Evolutionary conservation across 2,888 invertebrate species (phyloP).

Genomic region (Scaptomyza flava): DNA sequence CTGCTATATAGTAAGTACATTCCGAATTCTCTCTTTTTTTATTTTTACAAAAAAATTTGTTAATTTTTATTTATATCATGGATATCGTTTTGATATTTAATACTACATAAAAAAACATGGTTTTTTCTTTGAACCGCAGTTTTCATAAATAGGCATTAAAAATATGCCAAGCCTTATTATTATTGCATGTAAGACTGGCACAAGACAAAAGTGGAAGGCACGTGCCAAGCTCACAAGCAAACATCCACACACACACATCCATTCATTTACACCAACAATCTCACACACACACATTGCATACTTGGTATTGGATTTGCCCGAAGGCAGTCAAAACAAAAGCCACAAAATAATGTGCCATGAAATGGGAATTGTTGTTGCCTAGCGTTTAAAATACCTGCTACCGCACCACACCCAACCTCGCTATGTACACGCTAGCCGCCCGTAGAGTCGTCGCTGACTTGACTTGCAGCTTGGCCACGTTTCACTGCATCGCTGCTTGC

Average conservation of each 20-base stretch:
- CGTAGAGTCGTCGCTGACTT: conserved; percentile 23
- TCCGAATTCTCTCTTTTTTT: neutral
- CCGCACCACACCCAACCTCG: neutral
- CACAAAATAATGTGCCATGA: conserved; percentile 82
- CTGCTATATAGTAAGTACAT: too few species aligned
- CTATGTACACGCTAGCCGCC: neutral
- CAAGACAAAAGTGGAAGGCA: conserved; percentile 47
- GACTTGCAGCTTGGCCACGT: conserved; percentile 59
- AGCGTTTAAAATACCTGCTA: conserved; percentile 22
- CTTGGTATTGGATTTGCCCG: conserved; percentile 38
- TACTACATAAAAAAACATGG: conserved; percentile 3
- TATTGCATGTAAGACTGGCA: conserved; percentile 49
- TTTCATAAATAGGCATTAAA: conserved; percentile 64
- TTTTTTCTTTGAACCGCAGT: conserved; percentile 11
- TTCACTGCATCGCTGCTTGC: conserved; percentile 55
- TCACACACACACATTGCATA: neutral
- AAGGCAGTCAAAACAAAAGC: conserved; percentile 71
- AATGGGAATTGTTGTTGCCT: conserved; percentile 75
- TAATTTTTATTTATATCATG: conserved; percentile 1
- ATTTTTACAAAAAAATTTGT: neutral
- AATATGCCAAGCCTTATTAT: conserved; percentile 58
- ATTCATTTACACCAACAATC: conserved; percentile 25
- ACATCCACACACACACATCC: neutral
- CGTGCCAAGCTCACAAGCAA: conserved; percentile 38
- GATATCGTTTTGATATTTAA: conserved; percentile 7